Evolutionary conservation across 2,888 invertebrate genomes (phyloP), one percentile per base, ranked within the genome.

Genomic region (Amblyjoppa fuscipennis): DNA sequence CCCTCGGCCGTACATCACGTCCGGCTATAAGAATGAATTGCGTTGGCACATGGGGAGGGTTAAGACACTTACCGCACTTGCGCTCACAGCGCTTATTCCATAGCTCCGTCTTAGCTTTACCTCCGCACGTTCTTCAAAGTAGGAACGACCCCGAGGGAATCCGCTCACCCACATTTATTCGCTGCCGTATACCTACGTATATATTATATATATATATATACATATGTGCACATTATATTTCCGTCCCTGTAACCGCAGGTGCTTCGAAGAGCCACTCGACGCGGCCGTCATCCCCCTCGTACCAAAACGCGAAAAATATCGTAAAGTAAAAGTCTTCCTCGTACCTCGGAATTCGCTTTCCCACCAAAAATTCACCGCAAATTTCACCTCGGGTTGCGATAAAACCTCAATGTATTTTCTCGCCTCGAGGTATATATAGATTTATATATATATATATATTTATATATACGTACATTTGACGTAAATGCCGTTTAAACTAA

Each of bases 21-120:
- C 83, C 83, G 83, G 78, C 83, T 45, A 59, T 71, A 68, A 77
- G 78, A 73, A 73, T 73, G 77, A 77, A 83, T 83, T 68, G 73
- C 77, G 66, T 83, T 73, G 77, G 77, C 73, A 73, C 73, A 78
- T 31, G 56, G 38, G 53, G 70, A 20, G 45, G 41, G 34, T 77
- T 82, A 61, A 64, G 69, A 51, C 75, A 81, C 81, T 76, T 70
- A 64, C 61, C 69, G 34, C 31, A 25, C 13, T 49, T 25, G 68
- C 74, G 66, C 75, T 59, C 56, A 61, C 69, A 49, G 69, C 69
- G 70, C 45, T 76, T 70, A 51, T 76, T 66, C 28, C 45, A 34
- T 34, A n/a, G 16, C 53, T 13, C 20, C 68, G 38, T 70, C 61
- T 73, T 76, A n/a, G 51, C 69, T 59, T 53, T 51, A 51, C 51